Percentiles rank a stretch among this genome's conserved stretches.
phyloP scores from a whole-genome alignment of 2,888 invertebrate species.

The Trypoxylon attenuatum region DNA sequence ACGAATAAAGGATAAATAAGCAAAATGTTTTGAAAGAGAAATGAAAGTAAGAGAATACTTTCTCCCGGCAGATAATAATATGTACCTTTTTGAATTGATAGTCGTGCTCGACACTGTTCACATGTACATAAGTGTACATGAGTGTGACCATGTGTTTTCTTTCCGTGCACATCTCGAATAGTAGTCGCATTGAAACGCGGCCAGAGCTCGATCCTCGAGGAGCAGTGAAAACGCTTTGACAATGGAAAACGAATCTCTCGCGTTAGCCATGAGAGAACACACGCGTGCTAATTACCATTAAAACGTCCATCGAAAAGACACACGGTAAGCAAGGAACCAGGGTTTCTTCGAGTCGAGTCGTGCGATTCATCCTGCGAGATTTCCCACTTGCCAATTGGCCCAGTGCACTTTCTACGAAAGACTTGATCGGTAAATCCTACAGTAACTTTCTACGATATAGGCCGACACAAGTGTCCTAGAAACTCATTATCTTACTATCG shows the following conservation, averaged over 20 bases:
- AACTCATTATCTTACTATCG: too few relatives aligned
- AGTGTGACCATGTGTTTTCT: too few relatives aligned
- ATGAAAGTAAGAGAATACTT: too few relatives aligned
- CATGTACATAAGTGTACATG: too few relatives aligned
- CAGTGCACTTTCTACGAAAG: slow-evolving; percentile 45
- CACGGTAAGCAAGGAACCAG: slow-evolving; percentile 3
- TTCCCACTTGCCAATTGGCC: slow-evolving; percentile 24
- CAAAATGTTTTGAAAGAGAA: too few relatives aligned
- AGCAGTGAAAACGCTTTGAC: slow-evolving; percentile 18
- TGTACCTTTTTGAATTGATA: too few relatives aligned
- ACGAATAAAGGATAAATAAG: too few relatives aligned
- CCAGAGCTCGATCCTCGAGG: too few relatives aligned
- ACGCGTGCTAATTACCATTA: slow-evolving; percentile 3
- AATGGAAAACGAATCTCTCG: slow-evolving; percentile 7
- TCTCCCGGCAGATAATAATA: too few relatives aligned
- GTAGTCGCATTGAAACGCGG: too few relatives aligned
- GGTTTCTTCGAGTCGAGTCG: slow-evolving; percentile 14
- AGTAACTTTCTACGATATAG: slow-evolving; percentile 43
- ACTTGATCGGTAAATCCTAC: slow-evolving; percentile 40
- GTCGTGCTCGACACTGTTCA: too few relatives aligned
- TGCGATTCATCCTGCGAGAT: slow-evolving; percentile 27
- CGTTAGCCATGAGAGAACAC: slow-evolving; percentile 16
- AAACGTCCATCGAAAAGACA: slow-evolving; percentile 12
- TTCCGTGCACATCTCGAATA: too few relatives aligned
- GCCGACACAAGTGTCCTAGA: slow-evolving; percentile 8